Conservation (phyloP, 1,140 invertebrate species). For the Battus philenor region DNA sequence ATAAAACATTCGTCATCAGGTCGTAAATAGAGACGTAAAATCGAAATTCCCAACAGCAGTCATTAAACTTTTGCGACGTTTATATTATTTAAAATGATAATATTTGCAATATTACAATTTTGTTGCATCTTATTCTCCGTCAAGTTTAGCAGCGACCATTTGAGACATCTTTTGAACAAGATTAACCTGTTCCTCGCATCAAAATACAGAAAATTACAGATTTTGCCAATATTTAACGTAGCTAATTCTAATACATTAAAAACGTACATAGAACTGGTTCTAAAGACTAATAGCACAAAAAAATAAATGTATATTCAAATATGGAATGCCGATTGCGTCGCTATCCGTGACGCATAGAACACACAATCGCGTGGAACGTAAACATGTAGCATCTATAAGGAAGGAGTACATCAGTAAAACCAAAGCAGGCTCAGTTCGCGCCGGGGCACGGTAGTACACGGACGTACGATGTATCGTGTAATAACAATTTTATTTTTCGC, state of each 20-base stretch:
- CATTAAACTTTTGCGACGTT: too few relatives aligned
- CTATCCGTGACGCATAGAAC: conserved; percentile 1
- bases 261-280: conserved; percentile 1
- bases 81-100: too few relatives aligned
- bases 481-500: conserved; percentile 5
- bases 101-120: too few relatives aligned
- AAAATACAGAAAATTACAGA: not conserved
- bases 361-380: not conserved
- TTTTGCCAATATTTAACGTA: too few relatives aligned
- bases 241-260: too few relatives aligned
- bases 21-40: too few relatives aligned
- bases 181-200: conserved; percentile 4
- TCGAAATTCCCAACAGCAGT: too few relatives aligned
- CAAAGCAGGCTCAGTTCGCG: not conserved
- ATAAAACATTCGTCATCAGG: too few relatives aligned
- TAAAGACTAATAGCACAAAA: not conserved
- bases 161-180: not conserved
- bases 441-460: not conserved
- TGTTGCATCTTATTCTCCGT: too few relatives aligned
- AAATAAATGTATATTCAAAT: not conserved
- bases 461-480: conserved; percentile 8
- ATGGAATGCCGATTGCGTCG: not conserved
- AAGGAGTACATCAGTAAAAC: conserved; percentile 1
- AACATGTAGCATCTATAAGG: conserved; percentile 9
- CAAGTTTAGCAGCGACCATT: too few relatives aligned